Percentiles rank a stretch among this genome's conserved stretches.
Evolutionary conservation across 1,140 invertebrate genomes (phyloP).

Genomic region (Drosophila sucinea): DNA sequence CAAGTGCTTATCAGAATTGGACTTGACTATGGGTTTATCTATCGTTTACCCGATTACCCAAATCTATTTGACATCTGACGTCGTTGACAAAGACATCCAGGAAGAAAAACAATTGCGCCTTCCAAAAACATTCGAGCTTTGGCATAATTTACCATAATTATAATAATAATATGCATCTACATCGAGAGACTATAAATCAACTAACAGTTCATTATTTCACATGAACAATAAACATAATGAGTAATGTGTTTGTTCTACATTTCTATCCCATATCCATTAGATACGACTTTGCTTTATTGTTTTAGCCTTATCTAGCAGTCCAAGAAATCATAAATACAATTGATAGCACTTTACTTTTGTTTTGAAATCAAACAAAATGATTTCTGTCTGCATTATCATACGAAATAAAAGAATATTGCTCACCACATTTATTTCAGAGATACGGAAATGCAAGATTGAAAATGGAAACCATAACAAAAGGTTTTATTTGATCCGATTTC

Average conservation of each 20-base stretch:
- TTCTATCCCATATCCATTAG: no score
- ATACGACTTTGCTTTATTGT: no score
- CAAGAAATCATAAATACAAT: no score
- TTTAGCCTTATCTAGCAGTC: no score
- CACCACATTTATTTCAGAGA: neutral
- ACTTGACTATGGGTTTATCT: conserved; percentile 32
- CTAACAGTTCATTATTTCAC: no score
- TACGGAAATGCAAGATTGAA: neutral
- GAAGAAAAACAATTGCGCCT: conserved; percentile 22
- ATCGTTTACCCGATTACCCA: conserved; percentile 36
- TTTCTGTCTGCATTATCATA: neutral
- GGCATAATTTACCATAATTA: no score
- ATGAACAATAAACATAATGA: no score
- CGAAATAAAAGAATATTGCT: neutral
- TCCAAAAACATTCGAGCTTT: conserved; percentile 1
- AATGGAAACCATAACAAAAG: neutral
- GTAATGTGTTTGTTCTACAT: no score
- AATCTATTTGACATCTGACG: conserved; percentile 51
- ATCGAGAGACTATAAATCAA: no score
- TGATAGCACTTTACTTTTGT: no score
- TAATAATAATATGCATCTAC: no score
- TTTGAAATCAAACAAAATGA: neutral
- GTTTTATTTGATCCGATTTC: neutral
- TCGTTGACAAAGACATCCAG: conserved; percentile 12
- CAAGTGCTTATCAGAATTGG: conserved; percentile 34